Percentiles rank a stretch among this genome's conserved stretches.
Conservation (phyloP, 2,888 invertebrate species). For the Euzetes globulus region DNA sequence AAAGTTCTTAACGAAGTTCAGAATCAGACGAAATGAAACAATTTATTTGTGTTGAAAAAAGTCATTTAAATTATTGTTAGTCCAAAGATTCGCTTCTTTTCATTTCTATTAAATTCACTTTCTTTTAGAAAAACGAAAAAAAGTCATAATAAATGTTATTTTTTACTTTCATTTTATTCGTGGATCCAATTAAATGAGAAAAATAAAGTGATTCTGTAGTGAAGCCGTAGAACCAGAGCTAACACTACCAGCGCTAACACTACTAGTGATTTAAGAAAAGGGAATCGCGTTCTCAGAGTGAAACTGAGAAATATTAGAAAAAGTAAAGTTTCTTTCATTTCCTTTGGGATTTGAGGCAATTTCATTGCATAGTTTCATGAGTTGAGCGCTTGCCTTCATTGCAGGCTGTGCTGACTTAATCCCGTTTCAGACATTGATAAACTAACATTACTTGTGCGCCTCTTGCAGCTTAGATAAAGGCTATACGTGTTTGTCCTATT, state of each 20-base stretch:
- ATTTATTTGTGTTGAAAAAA: constrained; percentile 13
- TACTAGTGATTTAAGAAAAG: constrained; percentile 9
- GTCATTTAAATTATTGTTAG: constrained; percentile 13
- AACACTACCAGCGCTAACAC: constrained; percentile 5
- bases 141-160: constrained; percentile 28
- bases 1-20: not conserved
- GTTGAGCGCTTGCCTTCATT: constrained; percentile 7
- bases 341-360: constrained; percentile 34
- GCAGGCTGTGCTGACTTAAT: constrained; percentile 33
- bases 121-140: not conserved
- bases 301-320: constrained; percentile 2
- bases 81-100: not conserved
- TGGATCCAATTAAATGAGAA: constrained; percentile 31
- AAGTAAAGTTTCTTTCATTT: constrained; percentile 33
- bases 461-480: constrained; percentile 20
- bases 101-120: not conserved
- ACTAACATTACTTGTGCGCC: constrained; percentile 16
- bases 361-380: constrained; percentile 7
- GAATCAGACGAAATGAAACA: not conserved
- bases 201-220: constrained; percentile 28
- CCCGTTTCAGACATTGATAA: constrained; percentile 32
- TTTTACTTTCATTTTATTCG: constrained; percentile 19
- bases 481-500: constrained; percentile 34
- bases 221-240: not conserved
- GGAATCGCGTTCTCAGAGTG: not conserved